Evolutionary conservation across 2,113 vertebrate species (phyloP).

Genomic region (Perca fluviatilis): DNA sequence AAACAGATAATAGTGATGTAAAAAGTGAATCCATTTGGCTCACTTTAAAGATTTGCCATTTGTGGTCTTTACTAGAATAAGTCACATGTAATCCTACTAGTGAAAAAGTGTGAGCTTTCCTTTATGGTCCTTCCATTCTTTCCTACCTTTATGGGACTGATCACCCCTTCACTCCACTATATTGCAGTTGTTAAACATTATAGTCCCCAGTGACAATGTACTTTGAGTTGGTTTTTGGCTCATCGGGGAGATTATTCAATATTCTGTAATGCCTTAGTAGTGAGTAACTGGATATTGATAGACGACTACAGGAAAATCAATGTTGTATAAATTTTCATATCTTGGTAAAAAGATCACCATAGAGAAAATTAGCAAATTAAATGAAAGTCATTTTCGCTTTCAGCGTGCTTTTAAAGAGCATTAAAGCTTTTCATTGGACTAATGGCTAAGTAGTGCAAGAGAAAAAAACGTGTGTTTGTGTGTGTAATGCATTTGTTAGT

Average conservation of each 20-base stretch:
- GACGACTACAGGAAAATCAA: neutral
- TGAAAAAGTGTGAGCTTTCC: neutral
- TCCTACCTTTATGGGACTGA: neutral
- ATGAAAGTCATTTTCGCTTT: slow-evolving; percentile 10
- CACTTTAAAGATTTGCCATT: slow-evolving; percentile 26
- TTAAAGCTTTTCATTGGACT: slow-evolving; percentile 36
- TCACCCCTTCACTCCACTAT: neutral
- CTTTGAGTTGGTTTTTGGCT: neutral
- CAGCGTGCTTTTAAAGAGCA: slow-evolving; percentile 30
- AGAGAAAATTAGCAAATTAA: slow-evolving; percentile 23
- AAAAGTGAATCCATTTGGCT: neutral
- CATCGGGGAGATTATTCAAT: neutral
- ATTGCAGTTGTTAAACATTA: neutral
- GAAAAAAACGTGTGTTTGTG: neutral
- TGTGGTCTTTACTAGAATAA: neutral
- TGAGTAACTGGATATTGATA: neutral
- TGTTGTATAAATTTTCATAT: neutral
- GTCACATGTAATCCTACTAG: neutral
- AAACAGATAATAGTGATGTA: slow-evolving; percentile 17
- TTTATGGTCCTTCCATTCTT: too few relatives aligned
- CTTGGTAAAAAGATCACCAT: neutral
- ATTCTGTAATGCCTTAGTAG: neutral
- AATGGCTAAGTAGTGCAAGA: slow-evolving; percentile 17
- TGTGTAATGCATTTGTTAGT: neutral
- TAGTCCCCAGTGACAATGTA: neutral